phyloP scores from a whole-genome alignment of 2,797 vertebrate genomes.

The Myotis findleyi region DNA sequence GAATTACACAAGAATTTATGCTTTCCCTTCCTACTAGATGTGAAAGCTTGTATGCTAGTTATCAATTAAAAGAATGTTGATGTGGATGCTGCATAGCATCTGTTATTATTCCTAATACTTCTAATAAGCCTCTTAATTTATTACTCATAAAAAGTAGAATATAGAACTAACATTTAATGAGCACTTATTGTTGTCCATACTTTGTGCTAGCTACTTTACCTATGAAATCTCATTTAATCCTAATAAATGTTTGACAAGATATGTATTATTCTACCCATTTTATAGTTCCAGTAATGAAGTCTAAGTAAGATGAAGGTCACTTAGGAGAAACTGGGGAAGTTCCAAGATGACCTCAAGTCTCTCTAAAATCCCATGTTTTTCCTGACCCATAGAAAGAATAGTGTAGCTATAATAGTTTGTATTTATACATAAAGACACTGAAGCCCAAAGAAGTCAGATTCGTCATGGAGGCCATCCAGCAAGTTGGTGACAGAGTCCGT shows the following conservation, averaged over 20 bases:
- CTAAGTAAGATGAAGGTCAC: not conserved
- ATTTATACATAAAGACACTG: not conserved
- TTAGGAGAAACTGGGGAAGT: not conserved
- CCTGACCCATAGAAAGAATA: not conserved
- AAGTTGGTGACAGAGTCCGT: not conserved
- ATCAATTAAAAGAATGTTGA: not conserved
- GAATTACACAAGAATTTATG: slow-evolving; percentile 6
- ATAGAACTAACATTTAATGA: not conserved
- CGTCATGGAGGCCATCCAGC: not conserved
- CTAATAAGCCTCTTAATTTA: not conserved
- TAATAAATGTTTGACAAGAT: not conserved
- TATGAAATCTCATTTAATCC: slow-evolving; percentile 8
- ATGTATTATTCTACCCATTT: not conserved
- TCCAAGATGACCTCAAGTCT: not conserved
- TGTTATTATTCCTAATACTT: not conserved
- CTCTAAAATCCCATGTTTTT: not conserved
- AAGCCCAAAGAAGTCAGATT: not conserved
- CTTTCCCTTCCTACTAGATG: not conserved
- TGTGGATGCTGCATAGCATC: not conserved
- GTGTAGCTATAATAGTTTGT: not conserved
- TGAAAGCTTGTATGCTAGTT: not conserved
- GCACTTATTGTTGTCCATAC: not conserved
- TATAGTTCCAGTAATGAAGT: not conserved
- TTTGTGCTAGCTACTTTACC: not conserved
- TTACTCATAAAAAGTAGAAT: not conserved